Evolutionary conservation across 2,113 vertebrate genomes (phyloP).

Genomic region (Prochilodus magdalenae): DNA sequence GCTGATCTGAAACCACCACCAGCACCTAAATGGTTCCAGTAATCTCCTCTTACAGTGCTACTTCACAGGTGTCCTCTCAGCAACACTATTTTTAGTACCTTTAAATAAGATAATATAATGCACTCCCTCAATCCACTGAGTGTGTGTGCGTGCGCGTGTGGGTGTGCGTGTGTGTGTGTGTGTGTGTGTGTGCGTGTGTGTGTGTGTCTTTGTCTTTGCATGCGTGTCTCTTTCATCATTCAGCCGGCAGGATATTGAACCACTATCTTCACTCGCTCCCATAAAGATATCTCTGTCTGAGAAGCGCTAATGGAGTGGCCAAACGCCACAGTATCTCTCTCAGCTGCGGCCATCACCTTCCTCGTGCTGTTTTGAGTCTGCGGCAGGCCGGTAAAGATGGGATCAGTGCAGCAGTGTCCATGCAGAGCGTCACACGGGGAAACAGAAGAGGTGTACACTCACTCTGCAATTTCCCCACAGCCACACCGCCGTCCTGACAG

Average conservation of each 20-base stretch:
- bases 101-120: conserved; percentile 44
- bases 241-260: conserved; percentile 43
- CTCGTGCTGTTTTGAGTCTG: background rate
- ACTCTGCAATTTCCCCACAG: conserved; percentile 28
- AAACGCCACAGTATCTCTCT: conserved; percentile 30
- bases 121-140: background rate
- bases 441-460: conserved; percentile 24
- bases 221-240: conserved; percentile 39
- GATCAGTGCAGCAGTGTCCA: conserved; percentile 30
- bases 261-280: conserved; percentile 23
- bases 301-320: conserved; percentile 48
- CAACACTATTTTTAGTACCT: conserved; percentile 50
- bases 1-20: conserved; percentile 9
- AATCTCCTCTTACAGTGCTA: conserved; percentile 24
- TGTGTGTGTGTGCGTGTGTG: conserved; percentile 27
- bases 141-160: too few relatives aligned
- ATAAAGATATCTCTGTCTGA: conserved; percentile 40
- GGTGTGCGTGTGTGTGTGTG: too few relatives aligned
- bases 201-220: conserved; percentile 1
- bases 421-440: conserved; percentile 16
- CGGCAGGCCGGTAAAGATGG: conserved; percentile 3
- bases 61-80: conserved; percentile 46
- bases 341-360: conserved; percentile 28
- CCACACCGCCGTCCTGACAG: conserved; percentile 15
- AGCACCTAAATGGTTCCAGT: conserved; percentile 14